These are phyloP conservation scores for Anthonomus grandis DNA, from an alignment of 1,140 invertebrate species.

Conservation along the genomic window DNA sequence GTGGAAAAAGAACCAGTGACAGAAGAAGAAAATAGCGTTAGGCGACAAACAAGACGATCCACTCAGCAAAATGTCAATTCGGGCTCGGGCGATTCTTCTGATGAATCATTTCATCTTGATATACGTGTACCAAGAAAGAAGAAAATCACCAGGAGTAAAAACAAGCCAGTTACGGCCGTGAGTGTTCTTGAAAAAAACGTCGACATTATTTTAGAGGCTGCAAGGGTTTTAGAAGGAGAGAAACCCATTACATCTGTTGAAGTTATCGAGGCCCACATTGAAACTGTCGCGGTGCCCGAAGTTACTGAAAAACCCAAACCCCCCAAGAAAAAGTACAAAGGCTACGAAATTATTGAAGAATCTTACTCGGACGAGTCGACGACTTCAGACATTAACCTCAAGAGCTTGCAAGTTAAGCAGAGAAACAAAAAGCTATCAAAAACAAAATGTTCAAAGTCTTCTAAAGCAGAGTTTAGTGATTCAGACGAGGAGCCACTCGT, in stretches of 20 bases:
- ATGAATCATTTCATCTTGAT: constrained; percentile 35
- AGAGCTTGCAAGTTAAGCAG: constrained; percentile 17
- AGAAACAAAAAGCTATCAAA: constrained; percentile 35
- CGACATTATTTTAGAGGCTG: constrained; percentile 19
- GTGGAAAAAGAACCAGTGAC: not conserved
- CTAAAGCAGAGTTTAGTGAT: constrained; percentile 52
- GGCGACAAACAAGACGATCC: constrained; percentile 28
- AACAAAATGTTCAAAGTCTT: constrained; percentile 24
- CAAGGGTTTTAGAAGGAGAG: constrained; percentile 16
- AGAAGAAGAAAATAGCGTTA: constrained; percentile 3
- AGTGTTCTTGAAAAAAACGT: constrained; percentile 20
- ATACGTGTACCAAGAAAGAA: constrained; percentile 33
- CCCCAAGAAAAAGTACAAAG: not conserved
- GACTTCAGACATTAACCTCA: constrained; percentile 34
- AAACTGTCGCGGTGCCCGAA: not conserved
- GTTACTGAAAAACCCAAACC: not conserved
- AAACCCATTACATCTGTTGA: not conserved
- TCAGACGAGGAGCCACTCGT: constrained; percentile 59
- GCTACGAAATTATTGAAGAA: constrained; percentile 1
- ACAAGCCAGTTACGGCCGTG: not conserved
- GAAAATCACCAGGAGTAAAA: constrained; percentile 34
- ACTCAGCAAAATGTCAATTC: constrained; percentile 15
- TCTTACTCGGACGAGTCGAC: constrained; percentile 37
- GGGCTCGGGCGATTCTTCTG: constrained; percentile 32
- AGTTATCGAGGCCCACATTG: not conserved